phyloP scores from a whole-genome alignment of 2,113 vertebrate species.

The Casuarius casuarius region DNA sequence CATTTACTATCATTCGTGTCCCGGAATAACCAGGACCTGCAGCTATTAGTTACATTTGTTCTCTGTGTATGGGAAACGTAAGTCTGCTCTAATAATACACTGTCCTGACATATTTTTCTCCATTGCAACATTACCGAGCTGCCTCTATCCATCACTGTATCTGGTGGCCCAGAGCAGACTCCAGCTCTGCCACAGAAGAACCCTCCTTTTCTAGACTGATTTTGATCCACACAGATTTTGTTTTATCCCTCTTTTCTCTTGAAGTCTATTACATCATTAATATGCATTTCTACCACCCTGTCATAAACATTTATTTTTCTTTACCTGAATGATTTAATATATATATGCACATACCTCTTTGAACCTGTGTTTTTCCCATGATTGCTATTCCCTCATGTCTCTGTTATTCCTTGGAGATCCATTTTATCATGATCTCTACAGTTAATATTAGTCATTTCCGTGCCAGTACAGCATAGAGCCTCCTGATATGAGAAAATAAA shows the following conservation, averaged over 20 bases:
- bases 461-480: not conserved
- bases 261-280: not conserved
- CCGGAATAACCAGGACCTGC: not conserved
- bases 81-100: not conserved
- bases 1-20: not conserved
- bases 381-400: not conserved
- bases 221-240: not conserved
- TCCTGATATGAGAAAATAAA: not conserved
- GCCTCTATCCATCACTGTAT: not conserved
- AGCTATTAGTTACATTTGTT: not conserved
- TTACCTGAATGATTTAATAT: not conserved
- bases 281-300: not conserved
- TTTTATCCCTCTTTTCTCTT: not conserved
- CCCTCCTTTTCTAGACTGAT: not conserved
- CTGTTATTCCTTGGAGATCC: not conserved
- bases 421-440: not conserved
- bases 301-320: not conserved
- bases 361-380: not conserved
- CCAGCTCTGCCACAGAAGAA: not conserved
- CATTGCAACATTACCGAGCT: not conserved
- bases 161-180: not conserved
- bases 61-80: not conserved
- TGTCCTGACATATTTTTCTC: not conserved
- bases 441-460: not conserved
- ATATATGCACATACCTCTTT: not conserved